Conservation (phyloP, 1,140 invertebrate species). For the Galleria mellonella region DNA sequence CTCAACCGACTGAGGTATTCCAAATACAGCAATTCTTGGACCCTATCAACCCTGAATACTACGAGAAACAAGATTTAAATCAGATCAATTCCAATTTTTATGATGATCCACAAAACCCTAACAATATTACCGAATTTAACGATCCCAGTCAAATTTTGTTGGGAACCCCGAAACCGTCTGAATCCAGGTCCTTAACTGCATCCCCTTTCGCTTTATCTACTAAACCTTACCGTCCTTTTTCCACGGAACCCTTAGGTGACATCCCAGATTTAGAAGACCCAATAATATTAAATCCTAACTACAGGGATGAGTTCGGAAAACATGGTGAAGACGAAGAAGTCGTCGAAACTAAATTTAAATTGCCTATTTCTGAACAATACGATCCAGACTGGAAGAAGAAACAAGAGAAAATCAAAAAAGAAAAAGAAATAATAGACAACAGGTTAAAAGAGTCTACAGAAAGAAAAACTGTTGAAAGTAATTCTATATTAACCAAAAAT, state of each 20-base stretch:
- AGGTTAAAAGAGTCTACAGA: background rate
- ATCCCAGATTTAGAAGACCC: conserved; percentile 48
- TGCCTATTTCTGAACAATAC: conserved; percentile 51
- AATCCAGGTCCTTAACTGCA: conserved; percentile 29
- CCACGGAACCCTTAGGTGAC: conserved; percentile 32
- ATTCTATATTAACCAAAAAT: conserved; percentile 1
- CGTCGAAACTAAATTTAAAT: conserved; percentile 36
- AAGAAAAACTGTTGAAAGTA: background rate
- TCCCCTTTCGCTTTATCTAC: conserved; percentile 28
- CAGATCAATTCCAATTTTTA: too few species aligned
- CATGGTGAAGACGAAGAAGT: conserved; percentile 15
- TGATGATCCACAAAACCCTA: background rate
- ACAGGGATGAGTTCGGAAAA: conserved; percentile 34
- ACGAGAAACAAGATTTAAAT: background rate
- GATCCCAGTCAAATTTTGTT: too few species aligned
- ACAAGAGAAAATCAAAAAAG: conserved; percentile 9
- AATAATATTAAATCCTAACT: conserved; percentile 47
- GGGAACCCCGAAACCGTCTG: background rate
- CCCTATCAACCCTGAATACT: conserved; percentile 2
- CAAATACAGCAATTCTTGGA: conserved; percentile 30
- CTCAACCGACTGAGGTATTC: conserved; percentile 47
- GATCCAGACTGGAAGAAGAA: conserved; percentile 36
- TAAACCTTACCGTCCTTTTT: conserved; percentile 51
- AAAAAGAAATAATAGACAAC: conserved; percentile 3
- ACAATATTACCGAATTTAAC: background rate